phyloP scores from a whole-genome alignment of 2,888 invertebrate species.

The Myopa tessellatipennis region DNA sequence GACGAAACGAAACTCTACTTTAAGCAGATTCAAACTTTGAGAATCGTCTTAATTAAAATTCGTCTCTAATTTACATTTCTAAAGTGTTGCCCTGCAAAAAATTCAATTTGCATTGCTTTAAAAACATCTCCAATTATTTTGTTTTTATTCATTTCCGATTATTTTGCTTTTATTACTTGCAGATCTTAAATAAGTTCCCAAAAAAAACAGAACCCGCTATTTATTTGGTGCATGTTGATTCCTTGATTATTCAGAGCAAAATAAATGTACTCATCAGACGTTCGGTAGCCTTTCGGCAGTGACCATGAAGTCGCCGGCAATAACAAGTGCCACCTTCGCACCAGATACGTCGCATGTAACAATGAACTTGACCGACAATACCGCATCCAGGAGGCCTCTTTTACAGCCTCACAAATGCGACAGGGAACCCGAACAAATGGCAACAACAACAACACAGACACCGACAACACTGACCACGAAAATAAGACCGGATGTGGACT shows the following conservation, averaged over 20 bases:
- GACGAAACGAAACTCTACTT: too few species aligned
- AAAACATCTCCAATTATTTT: neutral
- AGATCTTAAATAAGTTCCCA: neutral
- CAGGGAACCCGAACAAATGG: neutral
- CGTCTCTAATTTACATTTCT: neutral
- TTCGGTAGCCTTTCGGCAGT: neutral
- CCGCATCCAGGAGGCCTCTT: neutral
- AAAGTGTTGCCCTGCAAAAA: neutral
- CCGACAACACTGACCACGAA: neutral
- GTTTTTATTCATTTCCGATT: slow-evolving; percentile 14
- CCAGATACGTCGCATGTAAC: neutral
- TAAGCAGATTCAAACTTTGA: too few species aligned
- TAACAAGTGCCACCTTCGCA: neutral
- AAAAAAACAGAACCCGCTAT: neutral
- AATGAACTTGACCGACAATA: neutral
- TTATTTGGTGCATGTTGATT: neutral
- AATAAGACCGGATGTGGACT: slow-evolving; percentile 12
- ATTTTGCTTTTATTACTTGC: slow-evolving; percentile 13
- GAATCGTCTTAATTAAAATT: neutral
- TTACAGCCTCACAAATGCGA: too few species aligned
- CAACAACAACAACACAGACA: slow-evolving; percentile 6
- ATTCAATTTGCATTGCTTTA: neutral
- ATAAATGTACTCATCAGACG: neutral
- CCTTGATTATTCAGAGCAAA: neutral
- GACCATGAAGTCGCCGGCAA: slow-evolving; percentile 25